Evolutionary conservation across 2,888 invertebrate species (phyloP).

Genomic region (Ectobius pallidus): DNA sequence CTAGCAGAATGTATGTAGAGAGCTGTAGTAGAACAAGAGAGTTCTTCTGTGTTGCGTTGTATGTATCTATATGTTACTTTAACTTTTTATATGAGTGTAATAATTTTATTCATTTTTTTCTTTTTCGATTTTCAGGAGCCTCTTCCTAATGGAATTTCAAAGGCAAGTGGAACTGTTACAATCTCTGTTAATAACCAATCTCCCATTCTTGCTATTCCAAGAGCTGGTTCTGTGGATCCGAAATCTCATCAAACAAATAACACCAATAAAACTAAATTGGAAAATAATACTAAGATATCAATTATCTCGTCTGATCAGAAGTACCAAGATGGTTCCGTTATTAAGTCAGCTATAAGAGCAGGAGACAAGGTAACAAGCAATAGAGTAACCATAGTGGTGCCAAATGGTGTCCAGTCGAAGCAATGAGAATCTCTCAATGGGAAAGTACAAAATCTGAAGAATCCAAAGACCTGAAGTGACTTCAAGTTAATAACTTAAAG

Average conservation of each 20-base stretch:
- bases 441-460: too few relatives aligned
- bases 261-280: neutral
- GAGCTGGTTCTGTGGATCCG: too few relatives aligned
- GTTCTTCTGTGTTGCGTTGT: too few relatives aligned
- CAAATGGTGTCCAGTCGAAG: conserved; percentile 24
- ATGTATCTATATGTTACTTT: too few relatives aligned
- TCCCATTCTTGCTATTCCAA: too few relatives aligned
- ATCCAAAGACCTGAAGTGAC: too few relatives aligned
- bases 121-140: neutral
- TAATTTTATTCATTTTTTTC: neutral
- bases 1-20: too few relatives aligned
- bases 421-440: conserved; percentile 1
- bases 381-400: conserved; percentile 53
- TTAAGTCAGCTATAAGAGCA: conserved; percentile 29
- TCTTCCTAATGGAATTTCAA: conserved; percentile 3
- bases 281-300: neutral
- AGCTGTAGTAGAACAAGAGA: too few relatives aligned
- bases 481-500: too few relatives aligned
- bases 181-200: conserved; percentile 33
- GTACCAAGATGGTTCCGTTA: neutral
- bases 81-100: neutral
- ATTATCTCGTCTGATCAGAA: neutral
- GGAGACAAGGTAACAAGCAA: conserved; percentile 46
- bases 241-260: neutral
- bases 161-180: conserved; percentile 37